Percentiles rank a stretch among this genome's conserved stretches.
Evolutionary conservation across 2,888 invertebrate genomes (phyloP).

Genomic region (Spodoptera picta): DNA sequence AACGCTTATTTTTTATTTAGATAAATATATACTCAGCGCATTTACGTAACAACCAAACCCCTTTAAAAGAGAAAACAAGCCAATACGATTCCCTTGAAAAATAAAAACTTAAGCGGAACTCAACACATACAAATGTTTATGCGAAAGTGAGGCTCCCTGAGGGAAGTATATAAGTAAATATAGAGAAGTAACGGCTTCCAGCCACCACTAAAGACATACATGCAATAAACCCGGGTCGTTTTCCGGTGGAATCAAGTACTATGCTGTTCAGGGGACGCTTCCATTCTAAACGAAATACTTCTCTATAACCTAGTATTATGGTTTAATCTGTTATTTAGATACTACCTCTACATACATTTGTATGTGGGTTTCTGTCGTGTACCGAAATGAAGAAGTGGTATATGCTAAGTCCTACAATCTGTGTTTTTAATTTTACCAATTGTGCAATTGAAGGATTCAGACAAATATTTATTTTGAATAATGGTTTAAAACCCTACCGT

Average conservation of each 20-base stretch:
- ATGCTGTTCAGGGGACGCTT: conserved; percentile 33
- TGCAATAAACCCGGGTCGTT: conserved; percentile 50
- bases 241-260: conserved; percentile 34
- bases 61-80: conserved; percentile 8
- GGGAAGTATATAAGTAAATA: conserved; percentile 33
- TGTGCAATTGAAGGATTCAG: too few relatives aligned
- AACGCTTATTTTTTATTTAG: too few relatives aligned
- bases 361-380: background rate
- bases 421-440: too few relatives aligned
- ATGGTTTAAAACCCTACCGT: too few relatives aligned
- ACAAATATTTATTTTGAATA: too few relatives aligned
- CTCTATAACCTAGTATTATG: conserved; percentile 25
- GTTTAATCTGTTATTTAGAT: conserved; percentile 27
- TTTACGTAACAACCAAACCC: background rate
- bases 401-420: too few relatives aligned
- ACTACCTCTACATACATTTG: too few relatives aligned
- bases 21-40: too few relatives aligned
- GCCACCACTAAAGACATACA: conserved; percentile 46
- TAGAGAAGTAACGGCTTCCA: conserved; percentile 31
- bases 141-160: conserved; percentile 34
- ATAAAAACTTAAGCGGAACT: conserved; percentile 19
- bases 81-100: conserved; percentile 16
- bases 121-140: conserved; percentile 37
- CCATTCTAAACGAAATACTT: conserved; percentile 33
- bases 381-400: too few relatives aligned